Evolutionary conservation across 1,140 invertebrate species (phyloP).

Genomic region (Hirudo medicinalis): DNA sequence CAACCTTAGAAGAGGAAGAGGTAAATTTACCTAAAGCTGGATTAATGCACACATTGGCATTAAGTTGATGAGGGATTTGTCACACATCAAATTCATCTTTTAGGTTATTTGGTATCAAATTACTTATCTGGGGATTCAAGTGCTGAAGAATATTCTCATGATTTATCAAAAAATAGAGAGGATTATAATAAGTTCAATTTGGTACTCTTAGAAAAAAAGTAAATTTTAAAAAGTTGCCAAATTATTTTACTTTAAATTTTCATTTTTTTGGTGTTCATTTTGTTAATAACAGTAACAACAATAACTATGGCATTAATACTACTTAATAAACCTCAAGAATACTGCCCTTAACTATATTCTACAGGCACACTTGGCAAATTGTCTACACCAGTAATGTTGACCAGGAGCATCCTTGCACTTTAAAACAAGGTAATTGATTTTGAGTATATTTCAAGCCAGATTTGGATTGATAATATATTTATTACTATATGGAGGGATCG

Average conservation of each 20-base stretch:
- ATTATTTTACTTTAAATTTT: background rate
- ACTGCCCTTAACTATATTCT: no score
- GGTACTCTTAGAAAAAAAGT: conserved; percentile 16
- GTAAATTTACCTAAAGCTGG: background rate
- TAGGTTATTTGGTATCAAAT: conserved; percentile 15
- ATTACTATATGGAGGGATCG: background rate
- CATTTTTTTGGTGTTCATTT: no score
- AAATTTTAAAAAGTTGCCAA: background rate
- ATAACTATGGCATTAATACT: no score
- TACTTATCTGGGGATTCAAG: conserved; percentile 1
- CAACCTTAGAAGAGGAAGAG: conserved; percentile 15
- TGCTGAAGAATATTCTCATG: background rate
- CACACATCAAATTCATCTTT: background rate
- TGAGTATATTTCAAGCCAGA: no score
- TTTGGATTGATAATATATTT: background rate
- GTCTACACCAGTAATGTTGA: no score
- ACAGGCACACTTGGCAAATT: no score
- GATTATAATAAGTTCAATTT: conserved; percentile 17
- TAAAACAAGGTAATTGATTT: no score
- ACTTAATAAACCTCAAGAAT: no score
- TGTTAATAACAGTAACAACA: no score
- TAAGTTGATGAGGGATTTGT: background rate
- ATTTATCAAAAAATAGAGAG: background rate
- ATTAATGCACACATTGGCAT: background rate
- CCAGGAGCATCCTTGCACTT: no score